Conservation (phyloP, 2,888 invertebrate species). For the Nebria salina region DNA sequence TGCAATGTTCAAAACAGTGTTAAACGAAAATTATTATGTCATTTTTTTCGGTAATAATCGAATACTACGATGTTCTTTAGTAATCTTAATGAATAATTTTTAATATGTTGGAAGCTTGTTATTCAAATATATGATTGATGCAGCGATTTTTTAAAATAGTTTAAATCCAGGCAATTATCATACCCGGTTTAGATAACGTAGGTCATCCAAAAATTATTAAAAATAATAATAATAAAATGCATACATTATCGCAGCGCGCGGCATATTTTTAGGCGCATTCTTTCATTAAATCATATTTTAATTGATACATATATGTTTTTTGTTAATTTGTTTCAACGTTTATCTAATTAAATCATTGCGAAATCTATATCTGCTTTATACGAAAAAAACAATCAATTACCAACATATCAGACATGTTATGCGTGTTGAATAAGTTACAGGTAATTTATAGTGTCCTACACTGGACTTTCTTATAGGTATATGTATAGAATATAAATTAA, state of each 20-base stretch:
- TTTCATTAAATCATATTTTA: background rate
- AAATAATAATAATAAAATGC: background rate
- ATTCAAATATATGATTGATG: background rate
- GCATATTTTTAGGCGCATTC: background rate
- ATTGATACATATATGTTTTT: background rate
- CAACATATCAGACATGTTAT: background rate
- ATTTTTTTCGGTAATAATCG: background rate
- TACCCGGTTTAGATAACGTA: background rate
- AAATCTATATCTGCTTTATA: background rate
- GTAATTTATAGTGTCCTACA: background rate
- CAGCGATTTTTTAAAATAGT: background rate
- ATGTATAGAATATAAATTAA: background rate
- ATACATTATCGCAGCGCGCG: background rate
- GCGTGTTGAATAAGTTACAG: slow-evolving; percentile 1
- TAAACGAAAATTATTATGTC: background rate
- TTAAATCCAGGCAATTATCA: background rate
- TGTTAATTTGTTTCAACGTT: background rate
- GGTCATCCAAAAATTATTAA: background rate
- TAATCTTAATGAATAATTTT: background rate
- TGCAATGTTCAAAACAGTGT: too few species aligned
- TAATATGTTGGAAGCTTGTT: background rate
- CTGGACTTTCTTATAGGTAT: background rate
- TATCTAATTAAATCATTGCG: background rate
- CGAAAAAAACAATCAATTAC: background rate
- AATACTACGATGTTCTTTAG: background rate